Percentiles rank a stretch among this genome's conserved stretches.
These are phyloP conservation scores for Chrysolina americana DNA, from an alignment of 2,888 invertebrate genomes.

Conservation along the genomic window DNA sequence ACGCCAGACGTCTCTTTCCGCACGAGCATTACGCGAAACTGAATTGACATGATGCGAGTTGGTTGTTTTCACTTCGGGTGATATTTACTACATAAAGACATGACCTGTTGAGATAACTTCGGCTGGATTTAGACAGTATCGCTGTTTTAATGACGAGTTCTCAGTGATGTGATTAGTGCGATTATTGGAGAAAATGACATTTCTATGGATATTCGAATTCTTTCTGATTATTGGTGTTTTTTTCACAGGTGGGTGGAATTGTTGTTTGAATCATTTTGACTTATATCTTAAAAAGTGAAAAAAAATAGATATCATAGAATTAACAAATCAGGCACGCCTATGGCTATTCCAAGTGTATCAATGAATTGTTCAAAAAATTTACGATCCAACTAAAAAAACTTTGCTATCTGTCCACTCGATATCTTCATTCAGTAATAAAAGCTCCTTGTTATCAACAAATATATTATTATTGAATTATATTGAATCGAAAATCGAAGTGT, in stretches of 20 bases:
- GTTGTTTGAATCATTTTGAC: neutral
- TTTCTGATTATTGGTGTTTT: constrained; percentile 18
- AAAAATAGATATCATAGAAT: too few species aligned
- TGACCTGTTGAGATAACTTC: constrained; percentile 9
- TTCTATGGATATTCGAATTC: constrained; percentile 22
- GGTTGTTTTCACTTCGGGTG: neutral
- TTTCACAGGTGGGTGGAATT: neutral
- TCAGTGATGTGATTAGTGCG: constrained; percentile 27
- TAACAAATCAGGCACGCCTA: too few species aligned
- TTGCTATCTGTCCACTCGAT: too few species aligned
- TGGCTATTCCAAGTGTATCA: too few species aligned
- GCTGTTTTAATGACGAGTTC: neutral
- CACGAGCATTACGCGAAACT: constrained; percentile 25
- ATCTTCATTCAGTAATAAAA: too few species aligned
- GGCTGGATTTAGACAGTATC: neutral
- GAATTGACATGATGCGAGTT: constrained; percentile 5
- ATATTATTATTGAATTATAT: too few species aligned
- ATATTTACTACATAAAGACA: neutral
- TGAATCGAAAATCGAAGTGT: too few species aligned
- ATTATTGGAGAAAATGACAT: constrained; percentile 21
- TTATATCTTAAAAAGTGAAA: too few species aligned
- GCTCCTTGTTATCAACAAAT: too few species aligned
- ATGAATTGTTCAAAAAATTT: too few species aligned
- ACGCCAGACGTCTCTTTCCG: constrained; percentile 31
- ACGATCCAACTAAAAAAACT: too few species aligned